These are phyloP conservation scores for Idaea biselata DNA, from an alignment of 2,888 invertebrate genomes.

Conservation along the genomic window DNA sequence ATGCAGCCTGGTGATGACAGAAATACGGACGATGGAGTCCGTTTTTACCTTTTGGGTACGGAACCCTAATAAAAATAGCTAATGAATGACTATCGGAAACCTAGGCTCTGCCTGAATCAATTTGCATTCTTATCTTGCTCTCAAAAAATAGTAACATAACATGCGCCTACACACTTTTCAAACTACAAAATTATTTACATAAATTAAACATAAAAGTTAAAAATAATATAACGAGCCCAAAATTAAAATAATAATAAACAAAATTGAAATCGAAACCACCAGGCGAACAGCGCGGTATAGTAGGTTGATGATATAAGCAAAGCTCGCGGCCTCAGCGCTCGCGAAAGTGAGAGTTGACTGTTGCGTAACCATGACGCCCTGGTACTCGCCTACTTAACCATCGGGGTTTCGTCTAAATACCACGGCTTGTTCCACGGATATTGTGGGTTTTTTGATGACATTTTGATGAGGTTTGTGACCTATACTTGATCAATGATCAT, in stretches of 20 bases:
- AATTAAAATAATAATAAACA: slow-evolving; percentile 11
- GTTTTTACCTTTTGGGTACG: no score
- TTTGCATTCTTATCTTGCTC: no score
- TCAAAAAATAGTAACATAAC: no score
- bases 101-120: no score
- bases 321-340: slow-evolving; percentile 57
- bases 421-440: slow-evolving; percentile 9
- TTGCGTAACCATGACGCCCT: slow-evolving; percentile 74
- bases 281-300: slow-evolving; percentile 48
- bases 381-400: slow-evolving; percentile 46
- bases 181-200: slow-evolving; percentile 9
- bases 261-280: slow-evolving; percentile 36
- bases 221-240: not conserved
- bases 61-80: no score
- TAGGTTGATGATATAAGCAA: slow-evolving; percentile 61
- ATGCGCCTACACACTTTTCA: not conserved
- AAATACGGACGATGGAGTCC: no score
- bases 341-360: slow-evolving; percentile 75
- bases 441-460: not conserved
- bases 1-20: no score
- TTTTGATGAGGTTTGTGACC: not conserved
- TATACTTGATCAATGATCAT: not conserved
- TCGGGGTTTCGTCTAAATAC: slow-evolving; percentile 33
- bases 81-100: no score
- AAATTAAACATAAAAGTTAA: slow-evolving; percentile 1